Evolutionary conservation across 2,113 vertebrate genomes (phyloP).

Genomic region (Phyllopteryx taeniolatus): DNA sequence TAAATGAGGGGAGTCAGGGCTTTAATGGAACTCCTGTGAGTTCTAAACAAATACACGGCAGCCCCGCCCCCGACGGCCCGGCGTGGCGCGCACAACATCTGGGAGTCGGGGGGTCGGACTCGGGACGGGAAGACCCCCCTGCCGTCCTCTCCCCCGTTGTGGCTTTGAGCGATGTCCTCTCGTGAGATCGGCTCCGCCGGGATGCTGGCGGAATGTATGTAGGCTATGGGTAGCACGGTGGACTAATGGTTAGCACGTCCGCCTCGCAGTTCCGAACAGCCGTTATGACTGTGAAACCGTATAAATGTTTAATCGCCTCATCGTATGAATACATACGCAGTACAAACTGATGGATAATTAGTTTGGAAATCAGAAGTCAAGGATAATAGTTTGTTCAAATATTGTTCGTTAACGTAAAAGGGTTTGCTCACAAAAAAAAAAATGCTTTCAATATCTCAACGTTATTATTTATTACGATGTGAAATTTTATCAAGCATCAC

Average conservation of each 20-base stretch:
- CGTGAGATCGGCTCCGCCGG: conserved; percentile 16
- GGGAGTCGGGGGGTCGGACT: conserved; percentile 49
- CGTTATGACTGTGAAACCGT: too few relatives aligned
- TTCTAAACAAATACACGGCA: conserved; percentile 79
- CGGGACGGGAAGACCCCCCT: not conserved
- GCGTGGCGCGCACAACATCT: conserved; percentile 73
- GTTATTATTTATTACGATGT: too few relatives aligned
- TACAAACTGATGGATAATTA: too few relatives aligned
- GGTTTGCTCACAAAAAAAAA: too few relatives aligned
- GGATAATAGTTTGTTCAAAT: too few relatives aligned
- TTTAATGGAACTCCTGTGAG: conserved; percentile 78
- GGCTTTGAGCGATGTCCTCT: conserved; percentile 33
- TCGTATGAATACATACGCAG: too few relatives aligned
- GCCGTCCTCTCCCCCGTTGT: conserved; percentile 23
- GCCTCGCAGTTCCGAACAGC: not conserved
- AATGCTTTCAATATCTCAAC: too few relatives aligned
- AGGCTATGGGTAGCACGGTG: not conserved
- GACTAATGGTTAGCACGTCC: not conserved
- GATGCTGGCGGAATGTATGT: not conserved
- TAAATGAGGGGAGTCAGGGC: conserved; percentile 79
- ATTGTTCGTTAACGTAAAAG: too few relatives aligned
- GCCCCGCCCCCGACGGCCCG: conserved; percentile 70
- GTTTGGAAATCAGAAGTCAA: too few relatives aligned
- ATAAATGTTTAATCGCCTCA: too few relatives aligned
- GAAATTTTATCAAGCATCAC: too few relatives aligned